These are phyloP conservation scores for Cyprinodon diabolis DNA, from an alignment of 2,797 vertebrate genomes.

Conservation along the genomic window DNA sequence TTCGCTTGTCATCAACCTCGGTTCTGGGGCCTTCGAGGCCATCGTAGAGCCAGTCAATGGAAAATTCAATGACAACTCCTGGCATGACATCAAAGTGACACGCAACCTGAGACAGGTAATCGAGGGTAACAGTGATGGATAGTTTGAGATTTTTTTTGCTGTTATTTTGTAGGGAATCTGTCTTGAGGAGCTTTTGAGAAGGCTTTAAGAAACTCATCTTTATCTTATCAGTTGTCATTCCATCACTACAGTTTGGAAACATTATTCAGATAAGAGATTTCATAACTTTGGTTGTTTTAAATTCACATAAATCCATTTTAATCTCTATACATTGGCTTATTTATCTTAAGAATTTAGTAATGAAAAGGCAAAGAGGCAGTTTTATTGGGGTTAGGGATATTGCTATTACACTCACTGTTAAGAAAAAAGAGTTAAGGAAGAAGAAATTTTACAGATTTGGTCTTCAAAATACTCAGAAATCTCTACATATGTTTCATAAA, in stretches of 20 bases:
- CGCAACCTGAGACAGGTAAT: constrained; percentile 99
- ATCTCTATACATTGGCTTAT: constrained; percentile 48
- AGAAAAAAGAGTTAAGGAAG: background rate
- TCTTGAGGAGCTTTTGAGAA: constrained; percentile 61
- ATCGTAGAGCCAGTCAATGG: constrained; percentile 98
- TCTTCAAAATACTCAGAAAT: background rate
- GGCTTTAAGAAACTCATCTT: constrained; percentile 66
- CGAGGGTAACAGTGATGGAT: constrained; percentile 62
- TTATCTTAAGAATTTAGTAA: constrained; percentile 21
- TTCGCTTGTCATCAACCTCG: constrained; percentile 97
- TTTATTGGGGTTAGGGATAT: background rate
- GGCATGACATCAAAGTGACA: constrained; percentile 99
- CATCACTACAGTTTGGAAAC: constrained; percentile 67
- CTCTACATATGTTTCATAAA: background rate
- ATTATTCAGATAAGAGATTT: constrained; percentile 42
- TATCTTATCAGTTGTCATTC: constrained; percentile 76
- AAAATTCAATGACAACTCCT: constrained; percentile 98
- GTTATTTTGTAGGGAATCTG: constrained; percentile 43
- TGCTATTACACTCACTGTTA: background rate
- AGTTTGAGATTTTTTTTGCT: constrained; percentile 29
- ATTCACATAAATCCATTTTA: constrained; percentile 46
- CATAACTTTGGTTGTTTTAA: constrained; percentile 50
- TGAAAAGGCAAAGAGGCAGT: constrained; percentile 20
- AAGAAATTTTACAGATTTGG: background rate
- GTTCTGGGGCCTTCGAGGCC: constrained; percentile 97